A percentile compares a stretch with the other conserved stretches of the same genome.
These are phyloP conservation scores for Apeira syringaria DNA, from an alignment of 2,888 invertebrate genomes.

Conservation along the genomic window DNA sequence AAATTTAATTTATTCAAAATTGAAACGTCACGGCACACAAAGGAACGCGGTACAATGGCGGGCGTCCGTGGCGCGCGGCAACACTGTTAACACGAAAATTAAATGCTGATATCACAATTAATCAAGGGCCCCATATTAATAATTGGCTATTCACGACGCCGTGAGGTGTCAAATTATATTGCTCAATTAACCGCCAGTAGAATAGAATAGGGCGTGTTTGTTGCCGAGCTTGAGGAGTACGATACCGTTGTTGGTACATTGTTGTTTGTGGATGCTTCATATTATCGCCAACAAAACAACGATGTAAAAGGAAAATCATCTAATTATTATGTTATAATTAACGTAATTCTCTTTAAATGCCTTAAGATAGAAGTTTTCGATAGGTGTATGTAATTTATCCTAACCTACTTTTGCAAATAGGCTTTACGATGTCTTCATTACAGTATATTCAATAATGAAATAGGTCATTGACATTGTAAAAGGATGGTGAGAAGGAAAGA, in stretches of 20 bases:
- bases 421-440: no score
- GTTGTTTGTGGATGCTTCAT: no score
- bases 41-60: slow-evolving; percentile 73
- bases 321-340: no score
- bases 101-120: slow-evolving; percentile 84
- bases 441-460: no score
- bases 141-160: slow-evolving; percentile 81
- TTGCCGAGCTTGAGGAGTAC: slow-evolving; percentile 14
- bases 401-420: no score
- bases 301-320: no score
- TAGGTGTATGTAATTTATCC: no score
- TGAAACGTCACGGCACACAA: slow-evolving; percentile 82
- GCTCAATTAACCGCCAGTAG: slow-evolving; percentile 78
- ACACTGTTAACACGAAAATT: slow-evolving; percentile 82
- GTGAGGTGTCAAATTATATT: slow-evolving; percentile 83
- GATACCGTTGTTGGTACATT: slow-evolving; percentile 1
- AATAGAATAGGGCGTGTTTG: slow-evolving; percentile 71
- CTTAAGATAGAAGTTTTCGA: no score
- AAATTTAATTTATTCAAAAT: slow-evolving; percentile 84
- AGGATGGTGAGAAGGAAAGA: no score
- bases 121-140: slow-evolving; percentile 82
- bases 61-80: slow-evolving; percentile 51
- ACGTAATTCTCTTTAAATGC: no score
- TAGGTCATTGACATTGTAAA: no score
- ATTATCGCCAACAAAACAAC: no score